These are phyloP conservation scores for Capreolus pygargus DNA, from an alignment of 2,113 vertebrate genomes.

Conservation along the genomic window DNA sequence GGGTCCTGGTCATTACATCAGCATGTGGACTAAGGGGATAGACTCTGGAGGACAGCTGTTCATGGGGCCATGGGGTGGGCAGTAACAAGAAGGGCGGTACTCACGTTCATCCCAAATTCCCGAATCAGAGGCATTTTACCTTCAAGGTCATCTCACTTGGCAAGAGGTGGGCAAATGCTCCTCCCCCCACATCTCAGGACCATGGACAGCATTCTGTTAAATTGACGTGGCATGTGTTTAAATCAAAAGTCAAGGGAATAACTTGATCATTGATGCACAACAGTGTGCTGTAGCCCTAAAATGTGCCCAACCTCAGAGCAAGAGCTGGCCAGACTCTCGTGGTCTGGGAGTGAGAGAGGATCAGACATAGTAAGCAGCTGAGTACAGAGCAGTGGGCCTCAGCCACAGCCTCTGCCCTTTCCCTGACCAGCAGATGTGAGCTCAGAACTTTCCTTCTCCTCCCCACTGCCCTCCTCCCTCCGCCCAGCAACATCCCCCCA, in stretches of 20 bases:
- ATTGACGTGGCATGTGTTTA: accelerated
- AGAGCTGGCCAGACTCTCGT: background rate
- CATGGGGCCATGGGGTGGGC: accelerated
- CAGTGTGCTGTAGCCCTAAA: background rate
- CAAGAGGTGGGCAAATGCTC: accelerated
- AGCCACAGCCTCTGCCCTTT: too few species aligned
- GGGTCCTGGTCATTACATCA: background rate
- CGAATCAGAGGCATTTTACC: background rate
- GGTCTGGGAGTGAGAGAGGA: background rate
- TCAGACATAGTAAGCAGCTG: too few species aligned
- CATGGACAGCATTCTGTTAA: accelerated
- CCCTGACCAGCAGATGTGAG: background rate
- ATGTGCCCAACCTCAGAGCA: background rate
- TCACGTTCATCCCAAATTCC: accelerated
- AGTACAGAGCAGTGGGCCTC: accelerated
- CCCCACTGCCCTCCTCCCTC: accelerated
- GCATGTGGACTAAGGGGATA: background rate
- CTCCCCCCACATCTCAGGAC: background rate
- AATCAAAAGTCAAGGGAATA: background rate
- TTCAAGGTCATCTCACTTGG: background rate
- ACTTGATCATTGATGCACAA: background rate
- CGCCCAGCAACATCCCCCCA: background rate
- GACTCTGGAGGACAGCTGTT: accelerated
- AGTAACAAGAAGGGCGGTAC: accelerated
- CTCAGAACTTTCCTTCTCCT: accelerated